Evolutionary conservation across 2,113 vertebrate genomes (phyloP), one percentile per base, ranked within the genome.

Genomic region (Vidua macroura): DNA sequence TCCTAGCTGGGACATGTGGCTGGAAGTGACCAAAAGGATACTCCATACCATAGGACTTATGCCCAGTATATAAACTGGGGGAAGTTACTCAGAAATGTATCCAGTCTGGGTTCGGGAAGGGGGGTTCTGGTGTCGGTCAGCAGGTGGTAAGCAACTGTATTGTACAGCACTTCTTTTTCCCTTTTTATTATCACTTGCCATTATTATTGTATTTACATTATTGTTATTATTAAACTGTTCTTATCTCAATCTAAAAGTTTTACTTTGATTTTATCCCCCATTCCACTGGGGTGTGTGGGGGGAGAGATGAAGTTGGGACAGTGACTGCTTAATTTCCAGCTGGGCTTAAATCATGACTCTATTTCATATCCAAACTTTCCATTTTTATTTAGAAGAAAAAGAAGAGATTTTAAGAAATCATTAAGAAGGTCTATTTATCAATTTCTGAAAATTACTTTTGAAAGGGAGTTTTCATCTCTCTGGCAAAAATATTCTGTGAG

Each of bases 81-180:
- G 9, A 59, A 37, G 25, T 25, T 59, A 59, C 17, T 23, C 27
- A 43, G 53, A 59, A 52, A 35, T 0, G 0, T 0, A 0, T 31
- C 22, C 27, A 43, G 0, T 59, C 17, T 25, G 13, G 31, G 53
- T 52, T 68, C 72, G 33, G 44, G 25, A 51, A 51, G 17, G 17
- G 17, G 3, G 2, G 6, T 31, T 27, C 44, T 68, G 21, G 6
- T 21, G 14, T 43, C 1, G 0, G 53, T 52, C 73, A 77, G 46
- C 11, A 22, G 37, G 27, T 58, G 16, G 13, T 18, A 13, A 68
- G 17, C 22, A 60, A 37, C 5, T 44, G 11, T 22, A 60, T 60
- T 31, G 9, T 27, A 15, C 11, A 67, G 11, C 16, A 43, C 6
- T 60, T 60, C 17, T 37, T 86, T 77, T 52, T 8, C 22, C 11